Evolutionary conservation across 2,797 vertebrate species (phyloP).

Genomic region (Pempheris klunzingeri): DNA sequence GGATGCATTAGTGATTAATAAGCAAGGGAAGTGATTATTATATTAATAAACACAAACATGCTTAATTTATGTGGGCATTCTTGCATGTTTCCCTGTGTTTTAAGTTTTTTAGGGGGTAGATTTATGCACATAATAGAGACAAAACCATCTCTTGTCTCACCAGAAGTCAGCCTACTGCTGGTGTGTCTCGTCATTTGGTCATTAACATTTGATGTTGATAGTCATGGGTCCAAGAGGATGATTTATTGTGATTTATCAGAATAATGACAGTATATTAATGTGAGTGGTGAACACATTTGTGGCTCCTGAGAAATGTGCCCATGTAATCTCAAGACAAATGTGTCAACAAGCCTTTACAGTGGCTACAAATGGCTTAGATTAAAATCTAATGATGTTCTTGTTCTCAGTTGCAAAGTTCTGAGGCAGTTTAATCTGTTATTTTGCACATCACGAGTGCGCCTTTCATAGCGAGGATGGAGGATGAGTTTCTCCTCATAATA

Average conservation of each 20-base stretch:
- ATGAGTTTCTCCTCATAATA: conserved; percentile 13
- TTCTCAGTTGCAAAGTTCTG: neutral
- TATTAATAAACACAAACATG: conserved; percentile 18
- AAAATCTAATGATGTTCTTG: neutral
- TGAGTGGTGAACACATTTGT: neutral
- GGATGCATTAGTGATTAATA: neutral
- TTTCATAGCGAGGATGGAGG: neutral
- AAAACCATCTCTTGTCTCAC: neutral
- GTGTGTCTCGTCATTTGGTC: too few relatives aligned
- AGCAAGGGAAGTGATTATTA: neutral
- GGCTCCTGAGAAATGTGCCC: neutral
- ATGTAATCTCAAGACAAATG: neutral
- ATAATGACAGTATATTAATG: neutral
- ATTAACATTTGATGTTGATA: neutral
- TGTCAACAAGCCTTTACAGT: neutral
- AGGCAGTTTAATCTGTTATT: neutral
- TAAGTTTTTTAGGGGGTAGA: neutral
- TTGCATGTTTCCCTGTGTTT: neutral
- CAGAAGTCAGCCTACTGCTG: neutral
- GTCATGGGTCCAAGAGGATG: neutral
- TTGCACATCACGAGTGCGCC: neutral
- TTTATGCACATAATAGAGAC: neutral
- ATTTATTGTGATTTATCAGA: neutral
- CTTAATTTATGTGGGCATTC: conserved; percentile 11
- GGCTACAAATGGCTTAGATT: neutral